A percentile compares a stretch with the other conserved stretches of the same genome.
Conservation (phyloP, 1,140 invertebrate species). For the fruit fly (Drosophila melanogaster) region Release_6_plus_ISO1_MT NT_033777.3:24558001-24558500, state of each 20-base stretch:
- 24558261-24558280: slow-evolving; percentile 25
- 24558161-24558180: slow-evolving; percentile 62
- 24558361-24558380: slow-evolving; percentile 68
- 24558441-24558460: slow-evolving; percentile 58
- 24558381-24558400: slow-evolving; percentile 77
- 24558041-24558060: slow-evolving; percentile 82
- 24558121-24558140: slow-evolving; percentile 80
- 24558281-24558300: slow-evolving; percentile 63
- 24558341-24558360: slow-evolving; percentile 20
- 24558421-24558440: slow-evolving; percentile 77
- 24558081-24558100: slow-evolving; percentile 41
- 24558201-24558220: slow-evolving; percentile 57
- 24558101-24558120: slow-evolving; percentile 60
- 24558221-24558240: slow-evolving; percentile 61
- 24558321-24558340: background rate
- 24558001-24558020: slow-evolving; percentile 56
- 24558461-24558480: slow-evolving; percentile 48
- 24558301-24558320: slow-evolving; percentile 39
- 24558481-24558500: slow-evolving; percentile 23
- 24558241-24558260: slow-evolving; percentile 43
- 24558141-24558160: slow-evolving; percentile 82
- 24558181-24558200: slow-evolving; percentile 40
- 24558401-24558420: slow-evolving; percentile 71
- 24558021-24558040: slow-evolving; percentile 80
- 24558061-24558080: slow-evolving; percentile 69